Percentiles rank a stretch among this genome's conserved stretches.
Evolutionary conservation across 1,140 invertebrate species (phyloP).

Genomic region (Rhynchophorus ferrugineus): DNA sequence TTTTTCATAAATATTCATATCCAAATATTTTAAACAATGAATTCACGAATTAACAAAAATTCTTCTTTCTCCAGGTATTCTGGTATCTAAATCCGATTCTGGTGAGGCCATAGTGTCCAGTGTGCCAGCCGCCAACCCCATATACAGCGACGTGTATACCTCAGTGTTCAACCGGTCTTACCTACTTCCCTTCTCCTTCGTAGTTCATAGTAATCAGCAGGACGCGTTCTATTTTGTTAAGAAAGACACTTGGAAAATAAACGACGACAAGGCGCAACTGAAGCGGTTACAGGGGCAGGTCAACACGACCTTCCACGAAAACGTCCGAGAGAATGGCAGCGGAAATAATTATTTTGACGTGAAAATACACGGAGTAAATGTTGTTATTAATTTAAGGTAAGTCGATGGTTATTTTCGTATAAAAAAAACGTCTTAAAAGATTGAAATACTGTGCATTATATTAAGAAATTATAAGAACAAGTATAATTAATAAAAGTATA

Average conservation of each 20-base stretch:
- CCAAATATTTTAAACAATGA: no score
- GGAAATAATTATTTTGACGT: constrained; percentile 68
- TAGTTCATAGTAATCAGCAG: constrained; percentile 77
- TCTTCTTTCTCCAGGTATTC: constrained; percentile 48
- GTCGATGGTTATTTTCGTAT: no score
- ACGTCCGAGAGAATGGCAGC: constrained; percentile 58
- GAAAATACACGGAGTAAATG: constrained; percentile 76
- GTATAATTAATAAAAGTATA: no score
- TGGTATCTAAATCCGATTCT: constrained; percentile 71
- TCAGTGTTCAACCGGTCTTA: constrained; percentile 89
- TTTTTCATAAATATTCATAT: no score
- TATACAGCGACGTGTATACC: constrained; percentile 86
- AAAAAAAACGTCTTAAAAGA: no score
- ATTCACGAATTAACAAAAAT: no score
- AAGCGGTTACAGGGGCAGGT: constrained; percentile 83
- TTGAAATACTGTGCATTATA: no score
- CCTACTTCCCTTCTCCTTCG: constrained; percentile 80
- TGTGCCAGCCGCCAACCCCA: constrained; percentile 77
- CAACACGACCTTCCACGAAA: constrained; percentile 88
- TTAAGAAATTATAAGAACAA: no score
- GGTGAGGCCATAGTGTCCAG: constrained; percentile 78
- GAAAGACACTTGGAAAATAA: constrained; percentile 77
- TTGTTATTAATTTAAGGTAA: constrained; percentile 66
- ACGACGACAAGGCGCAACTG: constrained; percentile 79
- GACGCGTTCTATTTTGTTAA: constrained; percentile 95